Percentiles rank a stretch among this genome's conserved stretches.
Evolutionary conservation across 2,797 vertebrate genomes (phyloP).

Genomic region (Prunella strophiata): DNA sequence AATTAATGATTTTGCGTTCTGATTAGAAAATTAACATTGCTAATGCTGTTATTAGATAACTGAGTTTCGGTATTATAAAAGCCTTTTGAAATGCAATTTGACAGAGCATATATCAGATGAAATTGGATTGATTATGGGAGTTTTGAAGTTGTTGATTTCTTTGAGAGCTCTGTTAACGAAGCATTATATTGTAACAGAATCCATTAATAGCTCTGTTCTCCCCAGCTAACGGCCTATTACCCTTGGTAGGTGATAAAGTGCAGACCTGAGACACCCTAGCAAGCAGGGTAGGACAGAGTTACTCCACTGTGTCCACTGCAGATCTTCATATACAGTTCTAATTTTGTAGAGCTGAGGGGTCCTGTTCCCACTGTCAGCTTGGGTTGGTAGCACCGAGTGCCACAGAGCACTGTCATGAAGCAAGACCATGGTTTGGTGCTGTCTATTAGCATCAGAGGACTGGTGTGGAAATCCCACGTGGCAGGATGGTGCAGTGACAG

Average conservation of each 20-base stretch:
- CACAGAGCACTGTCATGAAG: neutral
- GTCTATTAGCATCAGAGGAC: neutral
- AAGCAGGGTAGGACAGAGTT: neutral
- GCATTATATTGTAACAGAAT: constrained; percentile 53
- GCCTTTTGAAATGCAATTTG: constrained; percentile 65
- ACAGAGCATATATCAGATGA: constrained; percentile 61
- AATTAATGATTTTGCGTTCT: constrained; percentile 65
- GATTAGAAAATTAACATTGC: constrained; percentile 66
- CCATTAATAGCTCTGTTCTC: constrained; percentile 34
- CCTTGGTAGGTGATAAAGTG: neutral
- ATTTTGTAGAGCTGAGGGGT: neutral
- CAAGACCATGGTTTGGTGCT: neutral
- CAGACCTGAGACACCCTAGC: rapidly evolving
- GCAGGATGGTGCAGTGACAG: neutral
- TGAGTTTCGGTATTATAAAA: constrained; percentile 56
- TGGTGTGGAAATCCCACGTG: rapidly evolving
- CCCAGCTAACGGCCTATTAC: constrained; percentile 36
- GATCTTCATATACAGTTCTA: neutral
- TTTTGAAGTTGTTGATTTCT: constrained; percentile 69
- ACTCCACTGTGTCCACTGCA: neutral
- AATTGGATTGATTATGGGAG: constrained; percentile 60
- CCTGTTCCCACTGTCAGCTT: neutral
- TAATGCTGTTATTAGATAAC: constrained; percentile 64
- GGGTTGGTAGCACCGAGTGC: neutral
- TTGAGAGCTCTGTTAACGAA: constrained; percentile 57